Evolutionary conservation across 2,888 invertebrate species (phyloP).

Genomic region (Cryptosula pallasiana): DNA sequence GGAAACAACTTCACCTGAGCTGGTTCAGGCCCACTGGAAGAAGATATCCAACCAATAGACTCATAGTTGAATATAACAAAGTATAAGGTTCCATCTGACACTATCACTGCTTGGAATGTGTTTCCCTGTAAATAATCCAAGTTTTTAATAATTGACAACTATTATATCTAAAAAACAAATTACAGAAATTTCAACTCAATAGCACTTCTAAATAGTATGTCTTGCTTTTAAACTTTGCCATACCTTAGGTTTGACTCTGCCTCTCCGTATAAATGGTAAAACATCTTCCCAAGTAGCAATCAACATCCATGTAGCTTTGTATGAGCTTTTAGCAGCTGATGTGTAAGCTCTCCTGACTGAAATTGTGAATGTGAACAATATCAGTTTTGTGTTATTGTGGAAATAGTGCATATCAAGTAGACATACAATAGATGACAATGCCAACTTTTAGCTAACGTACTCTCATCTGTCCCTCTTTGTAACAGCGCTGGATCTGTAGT

Average conservation of each 20-base stretch:
- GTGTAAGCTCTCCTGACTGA: background rate
- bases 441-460: no score
- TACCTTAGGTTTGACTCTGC: no score
- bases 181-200: no score
- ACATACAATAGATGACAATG: no score
- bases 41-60: background rate
- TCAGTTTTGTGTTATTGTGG: no score
- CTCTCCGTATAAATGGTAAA: background rate
- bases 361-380: no score
- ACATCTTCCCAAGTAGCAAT: constrained; percentile 16
- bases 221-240: no score
- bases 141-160: no score
- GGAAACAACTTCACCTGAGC: constrained; percentile 2
- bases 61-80: background rate
- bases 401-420: no score
- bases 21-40: background rate
- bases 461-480: background rate
- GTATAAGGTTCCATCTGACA: background rate
- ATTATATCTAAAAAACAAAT: no score
- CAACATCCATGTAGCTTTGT: background rate
- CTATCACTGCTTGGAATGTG: background rate
- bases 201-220: no score
- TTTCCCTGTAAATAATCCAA: no score
- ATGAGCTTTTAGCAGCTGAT: background rate
- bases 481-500: constrained; percentile 1